Conservation (phyloP, 2,888 invertebrate species). For the Gnatocerus cornutus region DNA sequence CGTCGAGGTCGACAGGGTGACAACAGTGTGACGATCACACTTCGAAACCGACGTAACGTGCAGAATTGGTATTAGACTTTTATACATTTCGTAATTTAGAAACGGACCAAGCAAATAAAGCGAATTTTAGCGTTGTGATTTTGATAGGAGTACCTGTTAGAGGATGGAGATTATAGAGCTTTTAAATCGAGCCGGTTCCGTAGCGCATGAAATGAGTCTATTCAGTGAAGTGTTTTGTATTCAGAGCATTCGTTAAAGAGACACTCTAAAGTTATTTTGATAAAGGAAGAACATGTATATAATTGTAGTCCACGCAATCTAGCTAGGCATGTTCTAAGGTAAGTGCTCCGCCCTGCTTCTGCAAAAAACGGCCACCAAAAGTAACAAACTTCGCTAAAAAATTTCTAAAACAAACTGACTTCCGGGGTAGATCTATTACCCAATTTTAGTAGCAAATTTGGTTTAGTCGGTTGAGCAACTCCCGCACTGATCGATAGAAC, state of each 20-base stretch:
- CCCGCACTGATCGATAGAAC: no score
- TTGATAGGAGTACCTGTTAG: constrained; percentile 55
- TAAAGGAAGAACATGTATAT: constrained; percentile 17
- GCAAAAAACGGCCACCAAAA: no score
- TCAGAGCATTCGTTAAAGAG: constrained; percentile 30
- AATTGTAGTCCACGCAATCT: background rate
- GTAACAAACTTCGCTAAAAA: no score
- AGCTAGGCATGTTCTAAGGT: no score
- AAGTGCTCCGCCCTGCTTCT: no score
- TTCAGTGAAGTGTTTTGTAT: constrained; percentile 19
- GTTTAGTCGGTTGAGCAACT: no score
- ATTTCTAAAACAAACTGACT: no score
- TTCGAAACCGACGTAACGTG: constrained; percentile 58
- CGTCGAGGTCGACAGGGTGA: constrained; percentile 92
- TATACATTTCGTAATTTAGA: constrained; percentile 46
- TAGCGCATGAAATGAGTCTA: constrained; percentile 13
- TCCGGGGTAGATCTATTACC: no score
- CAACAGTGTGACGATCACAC: constrained; percentile 84
- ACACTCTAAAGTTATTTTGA: constrained; percentile 31
- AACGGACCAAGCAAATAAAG: constrained; percentile 52
- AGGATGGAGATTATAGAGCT: constrained; percentile 39
- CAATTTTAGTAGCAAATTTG: no score
- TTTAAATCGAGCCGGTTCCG: constrained; percentile 11
- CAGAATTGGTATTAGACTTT: constrained; percentile 63
- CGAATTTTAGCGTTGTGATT: constrained; percentile 64